phyloP scores from a whole-genome alignment of 2,113 vertebrate genomes.

The Clarias macrocephalus region DNA sequence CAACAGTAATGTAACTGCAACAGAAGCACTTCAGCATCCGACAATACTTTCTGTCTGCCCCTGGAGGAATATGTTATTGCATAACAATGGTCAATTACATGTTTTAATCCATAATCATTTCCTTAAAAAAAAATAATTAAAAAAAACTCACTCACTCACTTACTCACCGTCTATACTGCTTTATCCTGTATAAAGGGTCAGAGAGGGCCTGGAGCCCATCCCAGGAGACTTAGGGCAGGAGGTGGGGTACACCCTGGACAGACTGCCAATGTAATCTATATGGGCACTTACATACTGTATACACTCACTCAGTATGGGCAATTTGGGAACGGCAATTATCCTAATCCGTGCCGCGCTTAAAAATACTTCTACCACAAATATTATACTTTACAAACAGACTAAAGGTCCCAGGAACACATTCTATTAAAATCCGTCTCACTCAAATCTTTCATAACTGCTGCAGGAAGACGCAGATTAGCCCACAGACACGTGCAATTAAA shows the following conservation, averaged over 20 bases:
- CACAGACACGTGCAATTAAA: background rate
- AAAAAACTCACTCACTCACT: no score
- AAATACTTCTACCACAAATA: background rate
- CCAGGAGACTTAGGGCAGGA: no score
- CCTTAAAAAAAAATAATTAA: no score
- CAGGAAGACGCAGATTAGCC: background rate
- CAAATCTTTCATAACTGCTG: background rate
- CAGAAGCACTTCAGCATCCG: background rate
- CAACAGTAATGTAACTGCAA: background rate
- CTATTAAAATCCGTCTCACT: background rate
- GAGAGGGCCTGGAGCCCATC: no score
- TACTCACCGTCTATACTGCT: no score
- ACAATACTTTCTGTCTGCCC: background rate
- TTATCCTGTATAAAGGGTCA: no score
- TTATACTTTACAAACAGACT: background rate
- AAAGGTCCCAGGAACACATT: background rate
- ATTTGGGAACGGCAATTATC: no score
- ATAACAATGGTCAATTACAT: background rate
- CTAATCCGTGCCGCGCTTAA: no score
- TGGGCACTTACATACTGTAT: no score
- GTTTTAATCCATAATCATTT: background rate
- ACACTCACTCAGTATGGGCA: no score
- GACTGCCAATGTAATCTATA: no score
- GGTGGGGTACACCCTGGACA: no score
- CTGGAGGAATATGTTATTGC: background rate